phyloP scores from a whole-genome alignment of 2,113 vertebrate genomes.

The Catagonus wagneri region DNA sequence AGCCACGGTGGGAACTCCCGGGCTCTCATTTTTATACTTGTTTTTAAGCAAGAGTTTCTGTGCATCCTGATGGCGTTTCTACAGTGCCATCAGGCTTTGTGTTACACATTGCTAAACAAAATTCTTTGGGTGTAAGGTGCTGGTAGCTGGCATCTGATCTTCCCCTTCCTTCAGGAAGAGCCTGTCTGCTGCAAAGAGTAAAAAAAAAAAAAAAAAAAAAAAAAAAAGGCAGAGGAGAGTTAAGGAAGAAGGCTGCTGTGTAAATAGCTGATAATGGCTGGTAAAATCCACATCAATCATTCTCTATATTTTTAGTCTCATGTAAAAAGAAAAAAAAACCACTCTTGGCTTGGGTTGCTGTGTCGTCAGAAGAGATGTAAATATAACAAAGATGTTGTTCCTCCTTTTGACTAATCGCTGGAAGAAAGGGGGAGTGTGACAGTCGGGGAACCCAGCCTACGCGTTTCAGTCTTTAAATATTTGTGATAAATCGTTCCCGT shows the following conservation, averaged over 20 bases:
- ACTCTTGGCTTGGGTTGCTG: constrained; percentile 37
- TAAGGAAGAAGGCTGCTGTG: constrained; percentile 34
- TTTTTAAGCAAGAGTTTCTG: background rate
- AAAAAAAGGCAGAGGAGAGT: constrained; percentile 37
- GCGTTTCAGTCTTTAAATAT: constrained; percentile 66
- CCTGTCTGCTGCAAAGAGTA: constrained; percentile 19
- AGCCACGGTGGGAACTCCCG: no score
- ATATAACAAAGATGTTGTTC: constrained; percentile 65
- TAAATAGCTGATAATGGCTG: constrained; percentile 48
- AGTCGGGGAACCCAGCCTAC: background rate
- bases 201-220: background rate
- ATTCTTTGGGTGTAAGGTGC: constrained; percentile 31
- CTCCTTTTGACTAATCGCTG: constrained; percentile 55
- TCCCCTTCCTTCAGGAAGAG: constrained; percentile 54
- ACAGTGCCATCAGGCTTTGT: background rate
- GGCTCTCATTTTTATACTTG: background rate
- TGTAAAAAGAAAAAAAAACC: constrained; percentile 18
- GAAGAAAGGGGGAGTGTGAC: constrained; percentile 25
- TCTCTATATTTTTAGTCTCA: constrained; percentile 65
- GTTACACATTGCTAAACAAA: background rate
- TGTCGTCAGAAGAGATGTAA: constrained; percentile 63
- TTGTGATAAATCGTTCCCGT: constrained; percentile 2
- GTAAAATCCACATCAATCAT: constrained; percentile 57
- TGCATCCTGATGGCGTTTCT: background rate
- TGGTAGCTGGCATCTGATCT: background rate